Base-by-base conservation (phyloP, 2,113 vertebrate species). In the Macheiramphus alcinus region DNA sequence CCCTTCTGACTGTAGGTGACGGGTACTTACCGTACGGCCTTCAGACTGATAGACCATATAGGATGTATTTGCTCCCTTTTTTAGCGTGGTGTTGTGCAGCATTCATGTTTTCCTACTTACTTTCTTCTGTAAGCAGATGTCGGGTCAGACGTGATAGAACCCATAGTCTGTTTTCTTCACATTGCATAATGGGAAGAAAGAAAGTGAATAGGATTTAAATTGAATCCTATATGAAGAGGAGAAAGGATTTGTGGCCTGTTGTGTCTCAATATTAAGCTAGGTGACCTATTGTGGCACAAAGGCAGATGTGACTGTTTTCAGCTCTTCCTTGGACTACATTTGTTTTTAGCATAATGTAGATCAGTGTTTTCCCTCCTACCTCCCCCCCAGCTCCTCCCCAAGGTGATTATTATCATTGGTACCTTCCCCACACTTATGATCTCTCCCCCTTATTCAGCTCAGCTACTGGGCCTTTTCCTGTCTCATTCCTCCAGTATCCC, bases 1-100 rank as follows among this genome's bases (percentile, higher is more conserved):
- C 40, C 20, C 66, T 59, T 75, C 48, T 55, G 52, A 21, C 43
- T 40, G 36, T 59, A 61, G 29, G 36, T 87, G 63, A 10, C 2
- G 2, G 13, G 7, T 71, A n/a, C 50, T 58, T 27, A 29, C n/a
- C 1, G 0, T n/a, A 0, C 38, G 38, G 56, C n/a, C 40, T 59
- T 65, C 4, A 2, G 50, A 31, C 38, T 56, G 59, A 31, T 0
- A 56, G 16, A n/a, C 34, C 13, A 10, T 3, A 3, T 6, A n/a
- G 45, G 31, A 16, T 62, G 13, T 42, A 20, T 91, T 91, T 66
- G 19, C 75, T 42, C 43, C 40, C 10, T 16, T 23, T 53, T 48
- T 55, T 72, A 76, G 20, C 3, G 1, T 29, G 36, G 2, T 23
- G 3, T 23, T 38, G 19, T 65, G 48, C 38, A 86, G 16, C 9